A percentile compares a stretch with the other conserved stretches of the same genome.
phyloP scores from a whole-genome alignment of 2,888 invertebrate species.

The Megaustenia siamemsis region DNA sequence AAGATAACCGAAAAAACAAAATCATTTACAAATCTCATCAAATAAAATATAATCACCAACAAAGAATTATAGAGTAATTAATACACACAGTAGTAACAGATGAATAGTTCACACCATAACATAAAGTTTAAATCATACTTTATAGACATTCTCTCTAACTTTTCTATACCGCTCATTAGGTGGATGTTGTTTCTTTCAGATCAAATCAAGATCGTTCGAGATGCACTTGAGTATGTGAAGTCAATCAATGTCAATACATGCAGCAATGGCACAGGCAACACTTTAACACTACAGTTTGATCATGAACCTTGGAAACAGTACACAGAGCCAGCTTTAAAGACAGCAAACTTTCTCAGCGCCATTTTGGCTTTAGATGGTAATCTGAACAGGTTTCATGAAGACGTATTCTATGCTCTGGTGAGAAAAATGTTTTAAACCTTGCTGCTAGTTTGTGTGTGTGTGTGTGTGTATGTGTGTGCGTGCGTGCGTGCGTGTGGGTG shows the following conservation, averaged over 20 bases:
- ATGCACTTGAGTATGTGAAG: slow-evolving; percentile 73
- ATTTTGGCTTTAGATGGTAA: slow-evolving; percentile 58
- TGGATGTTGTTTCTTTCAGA: slow-evolving; percentile 43
- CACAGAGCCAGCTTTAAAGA: slow-evolving; percentile 72
- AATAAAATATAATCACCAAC: no score
- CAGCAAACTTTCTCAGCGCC: slow-evolving; percentile 74
- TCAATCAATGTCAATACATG: slow-evolving; percentile 63
- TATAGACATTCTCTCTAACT: no score
- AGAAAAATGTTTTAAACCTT: background rate
- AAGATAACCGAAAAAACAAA: no score
- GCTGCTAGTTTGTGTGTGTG: no score
- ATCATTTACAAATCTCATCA: no score
- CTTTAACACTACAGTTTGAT: slow-evolving; percentile 70
- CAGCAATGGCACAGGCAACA: slow-evolving; percentile 70
- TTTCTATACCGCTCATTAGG: no score
- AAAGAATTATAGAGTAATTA: no score
- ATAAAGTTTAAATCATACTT: no score
- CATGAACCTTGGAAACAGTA: slow-evolving; percentile 68
- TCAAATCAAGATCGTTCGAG: slow-evolving; percentile 58
- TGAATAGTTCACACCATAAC: no score
- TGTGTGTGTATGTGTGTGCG: no score
- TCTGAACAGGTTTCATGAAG: slow-evolving; percentile 26
- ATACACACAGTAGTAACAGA: no score
- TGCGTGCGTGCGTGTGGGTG: no score
- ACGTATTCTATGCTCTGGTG: slow-evolving; percentile 50